phyloP scores from a whole-genome alignment of 92 coral and sea anemone species.

The Phenganax subtilis region DNA sequence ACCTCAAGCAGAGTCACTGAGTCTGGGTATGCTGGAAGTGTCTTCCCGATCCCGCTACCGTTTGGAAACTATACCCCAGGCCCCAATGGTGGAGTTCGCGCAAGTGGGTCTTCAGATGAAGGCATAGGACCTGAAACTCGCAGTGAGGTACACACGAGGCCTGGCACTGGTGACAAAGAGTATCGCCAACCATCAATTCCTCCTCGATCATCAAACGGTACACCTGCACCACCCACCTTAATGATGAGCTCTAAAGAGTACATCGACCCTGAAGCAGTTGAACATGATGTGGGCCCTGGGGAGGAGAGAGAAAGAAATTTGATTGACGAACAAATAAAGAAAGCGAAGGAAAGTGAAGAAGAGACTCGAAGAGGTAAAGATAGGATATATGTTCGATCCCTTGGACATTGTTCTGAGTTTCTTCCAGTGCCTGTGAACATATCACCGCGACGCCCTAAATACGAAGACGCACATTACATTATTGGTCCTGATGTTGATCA shows the following conservation, averaged over 20 bases:
- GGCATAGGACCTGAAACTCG: constrained; percentile 39
- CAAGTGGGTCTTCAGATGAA: constrained; percentile 40
- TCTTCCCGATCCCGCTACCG: constrained; percentile 28
- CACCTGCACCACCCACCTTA: constrained; percentile 27
- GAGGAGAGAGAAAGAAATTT: neutral
- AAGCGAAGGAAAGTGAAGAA: constrained; percentile 10
- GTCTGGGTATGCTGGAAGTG: constrained; percentile 24
- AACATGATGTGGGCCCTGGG: neutral
- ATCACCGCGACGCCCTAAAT: constrained; percentile 35
- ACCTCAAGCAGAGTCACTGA: constrained; percentile 58
- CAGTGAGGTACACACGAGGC: neutral
- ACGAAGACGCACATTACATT: constrained; percentile 35
- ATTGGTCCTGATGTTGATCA: constrained; percentile 55
- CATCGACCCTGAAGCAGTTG: constrained; percentile 17
- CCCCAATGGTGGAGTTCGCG: constrained; percentile 8
- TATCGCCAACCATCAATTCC: constrained; percentile 21
- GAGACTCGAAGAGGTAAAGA: constrained; percentile 17
- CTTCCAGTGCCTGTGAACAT: constrained; percentile 22
- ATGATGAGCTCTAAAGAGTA: constrained; percentile 14
- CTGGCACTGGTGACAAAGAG: neutral
- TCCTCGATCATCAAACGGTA: constrained; percentile 38
- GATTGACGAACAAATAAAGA: neutral
- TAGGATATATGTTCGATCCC: constrained; percentile 23
- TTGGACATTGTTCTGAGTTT: constrained; percentile 6
- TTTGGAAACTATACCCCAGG: constrained; percentile 38